Evolutionary conservation across 2,113 vertebrate genomes (phyloP).

Genomic region (Haliaeetus leucogaster): DNA sequence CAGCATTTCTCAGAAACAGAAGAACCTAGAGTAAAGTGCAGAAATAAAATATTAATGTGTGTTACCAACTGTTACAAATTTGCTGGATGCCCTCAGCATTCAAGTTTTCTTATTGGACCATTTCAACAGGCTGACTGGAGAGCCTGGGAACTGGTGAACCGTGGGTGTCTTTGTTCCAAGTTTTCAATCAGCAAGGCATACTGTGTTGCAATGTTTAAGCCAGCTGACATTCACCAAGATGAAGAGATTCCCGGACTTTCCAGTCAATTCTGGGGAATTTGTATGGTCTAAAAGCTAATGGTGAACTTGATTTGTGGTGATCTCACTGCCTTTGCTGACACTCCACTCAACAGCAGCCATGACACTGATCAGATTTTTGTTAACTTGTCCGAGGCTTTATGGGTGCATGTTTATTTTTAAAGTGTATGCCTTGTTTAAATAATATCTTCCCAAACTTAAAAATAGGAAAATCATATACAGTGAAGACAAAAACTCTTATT

Average conservation of each 20-base stretch:
- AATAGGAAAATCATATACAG: neutral
- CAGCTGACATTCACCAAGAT: neutral
- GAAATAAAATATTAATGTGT: neutral
- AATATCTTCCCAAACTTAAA: neutral
- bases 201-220: neutral
- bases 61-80: neutral
- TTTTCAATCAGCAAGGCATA: neutral
- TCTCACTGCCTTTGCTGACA: neutral
- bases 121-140: neutral
- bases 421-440: neutral
- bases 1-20: neutral
- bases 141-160: neutral
- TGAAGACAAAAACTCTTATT: neutral
- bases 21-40: neutral
- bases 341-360: neutral
- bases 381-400: neutral
- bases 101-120: neutral
- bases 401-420: neutral
- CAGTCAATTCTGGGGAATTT: neutral
- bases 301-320: neutral
- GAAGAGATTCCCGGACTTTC: neutral
- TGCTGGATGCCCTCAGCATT: neutral
- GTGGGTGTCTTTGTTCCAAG: neutral
- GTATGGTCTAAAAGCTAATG: neutral
- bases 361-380: neutral